These are phyloP conservation scores for Thymallus thymallus DNA, from an alignment of 2,113 vertebrate species.

Conservation along the genomic window DNA sequence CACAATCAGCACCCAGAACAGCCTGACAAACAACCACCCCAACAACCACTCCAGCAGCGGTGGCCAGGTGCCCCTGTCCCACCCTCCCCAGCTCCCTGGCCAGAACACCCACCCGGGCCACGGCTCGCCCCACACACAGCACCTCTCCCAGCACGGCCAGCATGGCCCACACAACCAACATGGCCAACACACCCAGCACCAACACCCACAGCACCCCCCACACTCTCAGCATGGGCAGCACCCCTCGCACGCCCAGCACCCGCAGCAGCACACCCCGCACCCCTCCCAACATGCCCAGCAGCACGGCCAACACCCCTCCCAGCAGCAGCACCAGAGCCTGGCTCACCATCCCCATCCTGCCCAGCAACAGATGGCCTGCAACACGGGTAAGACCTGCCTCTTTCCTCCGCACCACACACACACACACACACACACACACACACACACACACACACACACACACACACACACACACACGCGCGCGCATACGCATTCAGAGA, in stretches of 20 bases:
- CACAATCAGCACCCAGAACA: constrained; percentile 79
- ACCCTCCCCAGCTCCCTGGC: constrained; percentile 69
- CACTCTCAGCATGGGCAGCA: constrained; percentile 51
- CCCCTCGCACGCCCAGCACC: constrained; percentile 48
- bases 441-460: neutral
- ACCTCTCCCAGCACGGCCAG: constrained; percentile 67
- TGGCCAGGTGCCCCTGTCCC: constrained; percentile 82
- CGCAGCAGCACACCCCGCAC: constrained; percentile 63
- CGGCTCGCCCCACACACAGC: constrained; percentile 72
- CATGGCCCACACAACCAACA: constrained; percentile 55
- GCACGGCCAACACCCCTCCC: constrained; percentile 69
- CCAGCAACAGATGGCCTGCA: constrained; percentile 87
- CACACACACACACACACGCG: constrained; percentile 15
- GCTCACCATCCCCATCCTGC: constrained; percentile 81
- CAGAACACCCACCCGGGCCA: constrained; percentile 67
- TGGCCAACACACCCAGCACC: constrained; percentile 66
- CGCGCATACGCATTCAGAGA: neutral
- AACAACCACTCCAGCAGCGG: constrained; percentile 77
- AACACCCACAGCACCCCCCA: constrained; percentile 64
- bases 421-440: neutral
- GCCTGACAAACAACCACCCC: constrained; percentile 72
- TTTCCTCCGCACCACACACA: neutral
- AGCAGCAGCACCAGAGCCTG: constrained; percentile 76
- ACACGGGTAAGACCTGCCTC: constrained; percentile 77
- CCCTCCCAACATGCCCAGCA: constrained; percentile 66